Percentiles rank a stretch among this genome's conserved stretches.
These are phyloP conservation scores for Antennarius maculatus DNA, from an alignment of 2,797 vertebrate species.

Conservation along the genomic window DNA sequence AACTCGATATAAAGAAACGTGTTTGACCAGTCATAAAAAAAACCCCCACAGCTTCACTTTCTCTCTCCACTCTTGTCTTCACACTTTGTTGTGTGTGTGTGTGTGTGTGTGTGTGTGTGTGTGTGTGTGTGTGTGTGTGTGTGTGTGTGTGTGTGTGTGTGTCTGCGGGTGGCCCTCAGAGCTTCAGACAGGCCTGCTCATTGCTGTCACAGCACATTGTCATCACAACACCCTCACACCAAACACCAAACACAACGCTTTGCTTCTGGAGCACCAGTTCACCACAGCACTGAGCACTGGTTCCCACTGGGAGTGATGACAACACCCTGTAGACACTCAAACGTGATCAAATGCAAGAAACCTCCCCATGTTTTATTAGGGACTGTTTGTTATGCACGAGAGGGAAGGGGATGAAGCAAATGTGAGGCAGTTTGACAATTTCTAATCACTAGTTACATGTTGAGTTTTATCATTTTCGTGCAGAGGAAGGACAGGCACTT, in stretches of 20 bases:
- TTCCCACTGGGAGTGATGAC: background rate
- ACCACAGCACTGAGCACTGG: background rate
- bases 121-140: constrained; percentile 15
- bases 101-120: constrained; percentile 21
- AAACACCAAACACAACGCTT: background rate
- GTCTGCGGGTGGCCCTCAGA: constrained; percentile 31
- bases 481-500: too few species aligned
- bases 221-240: constrained; percentile 27
- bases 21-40: background rate
- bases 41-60: background rate
- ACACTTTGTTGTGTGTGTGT: constrained; percentile 6
- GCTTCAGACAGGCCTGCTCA: constrained; percentile 36
- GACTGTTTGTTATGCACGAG: too few species aligned
- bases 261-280: background rate
- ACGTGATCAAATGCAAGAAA: background rate
- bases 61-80: constrained; percentile 2
- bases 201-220: constrained; percentile 38
- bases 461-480: too few species aligned
- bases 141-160: constrained; percentile 19
- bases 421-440: too few species aligned
- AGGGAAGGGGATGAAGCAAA: too few species aligned
- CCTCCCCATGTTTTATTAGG: too few species aligned
- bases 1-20: background rate
- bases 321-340: background rate
- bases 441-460: too few species aligned